A percentile compares a stretch with the other conserved stretches of the same genome.
phyloP scores from a whole-genome alignment of 2,113 vertebrate genomes.

The Plestiodon gilberti region DNA sequence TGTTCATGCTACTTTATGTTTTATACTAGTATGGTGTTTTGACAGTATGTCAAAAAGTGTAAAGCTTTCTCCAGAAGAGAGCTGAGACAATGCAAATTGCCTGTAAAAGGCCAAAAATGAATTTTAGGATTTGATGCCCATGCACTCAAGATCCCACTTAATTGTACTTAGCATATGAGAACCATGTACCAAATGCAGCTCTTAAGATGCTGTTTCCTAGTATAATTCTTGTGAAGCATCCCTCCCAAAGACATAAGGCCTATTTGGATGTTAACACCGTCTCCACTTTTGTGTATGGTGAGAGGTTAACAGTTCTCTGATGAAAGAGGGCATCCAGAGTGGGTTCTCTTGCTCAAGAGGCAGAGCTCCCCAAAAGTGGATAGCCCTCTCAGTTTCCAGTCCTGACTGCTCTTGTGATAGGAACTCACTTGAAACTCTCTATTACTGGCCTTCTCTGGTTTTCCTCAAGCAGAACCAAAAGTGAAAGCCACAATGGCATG shows the following conservation, averaged over 20 bases:
- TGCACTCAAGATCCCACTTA: conserved; percentile 39
- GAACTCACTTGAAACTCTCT: no score
- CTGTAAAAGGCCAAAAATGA: conserved; percentile 33
- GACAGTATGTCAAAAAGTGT: no score
- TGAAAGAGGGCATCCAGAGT: no score
- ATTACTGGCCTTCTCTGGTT: no score
- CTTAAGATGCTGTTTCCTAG: conserved; percentile 24
- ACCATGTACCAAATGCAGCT: conserved; percentile 20
- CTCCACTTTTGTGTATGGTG: background rate
- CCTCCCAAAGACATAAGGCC: background rate
- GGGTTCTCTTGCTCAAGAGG: no score
- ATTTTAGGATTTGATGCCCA: conserved; percentile 26
- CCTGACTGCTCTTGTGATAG: no score
- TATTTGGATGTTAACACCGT: background rate
- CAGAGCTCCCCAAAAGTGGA: no score
- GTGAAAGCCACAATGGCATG: no score
- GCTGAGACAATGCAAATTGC: conserved; percentile 4
- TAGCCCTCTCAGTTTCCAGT: no score
- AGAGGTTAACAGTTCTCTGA: background rate
- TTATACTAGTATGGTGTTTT: no score
- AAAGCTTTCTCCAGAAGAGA: conserved; percentile 12
- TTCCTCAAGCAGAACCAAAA: no score
- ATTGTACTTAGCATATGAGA: conserved; percentile 35
- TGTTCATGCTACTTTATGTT: no score
- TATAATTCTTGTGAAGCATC: conserved; percentile 17